A percentile compares a stretch with the other conserved stretches of the same genome.
Evolutionary conservation across 35 echinoderm and acorn worm species (phyloP).

Genomic region (Apostichopus californicus): DNA sequence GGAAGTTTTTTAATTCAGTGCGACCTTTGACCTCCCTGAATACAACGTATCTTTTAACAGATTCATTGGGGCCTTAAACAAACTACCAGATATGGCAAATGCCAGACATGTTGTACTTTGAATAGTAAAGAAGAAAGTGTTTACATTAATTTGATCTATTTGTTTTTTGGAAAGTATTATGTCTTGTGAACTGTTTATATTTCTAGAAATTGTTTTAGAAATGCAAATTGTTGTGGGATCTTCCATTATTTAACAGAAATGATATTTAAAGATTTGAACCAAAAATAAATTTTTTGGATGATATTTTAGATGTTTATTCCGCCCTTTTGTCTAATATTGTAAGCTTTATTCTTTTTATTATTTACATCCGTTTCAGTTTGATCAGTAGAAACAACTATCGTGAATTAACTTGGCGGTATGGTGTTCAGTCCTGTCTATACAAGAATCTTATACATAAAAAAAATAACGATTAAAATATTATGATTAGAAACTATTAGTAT

Average conservation of each 20-base stretch:
- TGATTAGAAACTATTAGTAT: too few relatives aligned
- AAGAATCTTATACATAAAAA: too few relatives aligned
- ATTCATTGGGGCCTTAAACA: conserved; percentile 8
- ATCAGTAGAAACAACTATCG: too few relatives aligned
- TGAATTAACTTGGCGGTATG: too few relatives aligned
- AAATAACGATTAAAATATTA: too few relatives aligned
- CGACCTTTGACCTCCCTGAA: not conserved
- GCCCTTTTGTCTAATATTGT: not conserved
- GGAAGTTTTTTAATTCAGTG: not conserved
- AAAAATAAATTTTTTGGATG: not conserved
- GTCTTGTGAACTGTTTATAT: not conserved
- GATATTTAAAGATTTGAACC: not conserved
- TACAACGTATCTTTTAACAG: not conserved
- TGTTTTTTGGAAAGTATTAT: not conserved
- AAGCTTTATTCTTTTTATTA: not conserved
- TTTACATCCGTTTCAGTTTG: too few relatives aligned
- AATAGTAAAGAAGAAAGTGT: not conserved
- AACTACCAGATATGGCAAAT: not conserved
- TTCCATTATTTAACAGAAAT: not conserved
- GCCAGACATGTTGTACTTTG: not conserved
- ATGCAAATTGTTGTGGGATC: not conserved
- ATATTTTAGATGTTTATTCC: not conserved
- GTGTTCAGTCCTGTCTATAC: too few relatives aligned
- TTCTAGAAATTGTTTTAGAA: conserved; percentile 11
- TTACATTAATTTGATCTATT: not conserved